phyloP scores from a whole-genome alignment of 2,113 vertebrate species.

The Melanocharis versteri region DNA sequence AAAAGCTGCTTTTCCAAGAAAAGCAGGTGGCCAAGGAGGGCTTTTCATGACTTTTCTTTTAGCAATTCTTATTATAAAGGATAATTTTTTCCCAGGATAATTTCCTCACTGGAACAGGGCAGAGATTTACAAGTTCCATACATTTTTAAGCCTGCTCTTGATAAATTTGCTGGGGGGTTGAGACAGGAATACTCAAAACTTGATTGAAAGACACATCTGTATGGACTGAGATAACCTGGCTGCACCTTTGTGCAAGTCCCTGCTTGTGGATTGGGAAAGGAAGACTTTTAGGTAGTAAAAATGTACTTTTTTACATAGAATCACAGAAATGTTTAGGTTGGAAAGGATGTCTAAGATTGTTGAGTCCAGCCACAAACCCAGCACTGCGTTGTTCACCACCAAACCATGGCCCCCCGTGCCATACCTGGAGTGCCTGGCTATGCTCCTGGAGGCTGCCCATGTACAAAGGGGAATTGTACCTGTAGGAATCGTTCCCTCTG shows the following conservation, averaged over 20 bases:
- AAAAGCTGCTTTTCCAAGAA: not conserved
- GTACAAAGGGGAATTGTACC: not conserved
- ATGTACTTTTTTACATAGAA: not conserved
- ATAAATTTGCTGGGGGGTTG: not conserved
- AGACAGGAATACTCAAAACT: not conserved
- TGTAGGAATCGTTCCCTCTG: not conserved
- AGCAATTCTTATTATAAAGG: not conserved
- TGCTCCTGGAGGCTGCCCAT: constrained; percentile 56
- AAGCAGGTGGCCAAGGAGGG: not conserved
- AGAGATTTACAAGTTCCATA: not conserved
- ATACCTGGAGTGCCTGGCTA: not conserved
- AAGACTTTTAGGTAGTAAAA: not conserved
- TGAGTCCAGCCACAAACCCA: not conserved
- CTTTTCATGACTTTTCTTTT: not conserved
- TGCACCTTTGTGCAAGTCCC: not conserved
- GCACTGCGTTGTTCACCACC: not conserved
- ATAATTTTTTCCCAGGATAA: not conserved
- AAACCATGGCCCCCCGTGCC: rapidly evolving
- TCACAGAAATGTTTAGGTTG: not conserved
- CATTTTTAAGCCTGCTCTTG: not conserved
- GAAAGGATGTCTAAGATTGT: not conserved
- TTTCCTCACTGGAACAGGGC: not conserved
- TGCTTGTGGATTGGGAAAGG: not conserved
- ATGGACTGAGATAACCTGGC: not conserved
- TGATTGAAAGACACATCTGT: not conserved